Conservation (phyloP, 2,113 vertebrate species). For the Rana temporaria region DNA sequence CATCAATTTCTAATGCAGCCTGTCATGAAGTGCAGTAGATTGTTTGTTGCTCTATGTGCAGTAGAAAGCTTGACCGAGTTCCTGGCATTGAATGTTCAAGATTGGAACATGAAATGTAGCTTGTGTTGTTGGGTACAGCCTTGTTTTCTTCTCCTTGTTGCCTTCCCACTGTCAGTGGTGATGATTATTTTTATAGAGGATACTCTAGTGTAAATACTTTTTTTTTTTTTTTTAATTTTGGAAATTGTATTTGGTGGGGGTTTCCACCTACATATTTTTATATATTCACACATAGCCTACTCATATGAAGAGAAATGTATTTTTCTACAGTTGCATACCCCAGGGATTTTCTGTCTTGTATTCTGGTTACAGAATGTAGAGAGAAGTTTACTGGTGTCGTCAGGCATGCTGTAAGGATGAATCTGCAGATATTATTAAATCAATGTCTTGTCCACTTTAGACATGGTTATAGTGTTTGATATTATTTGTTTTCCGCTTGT, state of each 20-base stretch:
- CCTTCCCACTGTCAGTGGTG: neutral
- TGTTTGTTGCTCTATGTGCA: neutral
- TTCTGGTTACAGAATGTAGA: neutral
- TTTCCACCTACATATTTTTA: slow-evolving; percentile 47
- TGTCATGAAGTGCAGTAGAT: too few species aligned
- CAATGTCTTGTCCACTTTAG: neutral
- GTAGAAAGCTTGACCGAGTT: neutral
- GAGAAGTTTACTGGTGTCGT: neutral
- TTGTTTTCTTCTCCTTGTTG: neutral
- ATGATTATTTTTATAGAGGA: slow-evolving; percentile 7
- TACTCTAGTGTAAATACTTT: slow-evolving; percentile 39
- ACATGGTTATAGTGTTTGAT: neutral
- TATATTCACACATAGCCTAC: slow-evolving; percentile 35
- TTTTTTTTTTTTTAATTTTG: slow-evolving; percentile 41
- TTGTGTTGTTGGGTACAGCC: neutral
- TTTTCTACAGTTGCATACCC: slow-evolving; percentile 41
- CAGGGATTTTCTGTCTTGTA: slow-evolving; percentile 24
- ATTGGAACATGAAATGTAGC: neutral
- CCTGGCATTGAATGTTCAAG: neutral
- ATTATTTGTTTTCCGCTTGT: neutral
- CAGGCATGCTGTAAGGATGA: neutral
- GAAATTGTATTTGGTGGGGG: slow-evolving; percentile 31
- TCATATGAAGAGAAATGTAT: slow-evolving; percentile 23
- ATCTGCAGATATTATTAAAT: slow-evolving; percentile 22
- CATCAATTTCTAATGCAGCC: too few species aligned